Evolutionary conservation across 2,797 vertebrate genomes (phyloP), one percentile per base, ranked within the genome.

Genomic region (Oreochromis grahami): DNA sequence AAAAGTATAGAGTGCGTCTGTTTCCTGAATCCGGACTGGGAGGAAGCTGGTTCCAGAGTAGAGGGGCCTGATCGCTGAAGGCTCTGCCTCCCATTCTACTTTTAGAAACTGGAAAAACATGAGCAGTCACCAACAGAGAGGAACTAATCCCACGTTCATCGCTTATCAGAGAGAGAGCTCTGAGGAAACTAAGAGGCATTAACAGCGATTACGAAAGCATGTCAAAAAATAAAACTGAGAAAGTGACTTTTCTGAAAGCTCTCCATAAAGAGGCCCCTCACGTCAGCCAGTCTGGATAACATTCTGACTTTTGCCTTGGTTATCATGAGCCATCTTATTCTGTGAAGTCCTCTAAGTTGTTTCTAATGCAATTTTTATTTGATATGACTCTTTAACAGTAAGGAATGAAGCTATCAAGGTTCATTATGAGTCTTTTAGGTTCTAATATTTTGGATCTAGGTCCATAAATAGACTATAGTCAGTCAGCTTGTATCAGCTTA

Each of bases 91-190:
- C 19, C 19, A 21, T 13, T 65, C 19, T 38, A 38, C 34, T 60
- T 60, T 60, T 60, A 60, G 58, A 60, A 60, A 60, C 29, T 36
- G 19, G 60, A 68, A 68, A 68, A 43, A 68, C 36, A 68, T 4
- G 36, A 65, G n/a, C 2, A 0, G n/a, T 0, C n/a, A 41, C 0
- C 1, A 0, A 43, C 36, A 1, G 2, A 43, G 14, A 8, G 3
- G n/a, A 68, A 1, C 36, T 43, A 43, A 41, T 41, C 12, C n/a
- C 63, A 43, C 2, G 3, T 24, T 43, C n/a, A 43, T 68, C 7
- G 1, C n/a, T 65, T 65, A 41, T 41, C 63, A 68, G n/a, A 68
- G 5, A 65, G 10, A 2, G 36, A 65, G 17, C 38, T 5, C n/a
- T 0, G 63, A 6, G 63, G 63, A 68, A 41, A 68, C n/a, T 24